Base-by-base conservation (phyloP, 2,888 invertebrate species). In the Eueremaeus valkanovi region DNA sequence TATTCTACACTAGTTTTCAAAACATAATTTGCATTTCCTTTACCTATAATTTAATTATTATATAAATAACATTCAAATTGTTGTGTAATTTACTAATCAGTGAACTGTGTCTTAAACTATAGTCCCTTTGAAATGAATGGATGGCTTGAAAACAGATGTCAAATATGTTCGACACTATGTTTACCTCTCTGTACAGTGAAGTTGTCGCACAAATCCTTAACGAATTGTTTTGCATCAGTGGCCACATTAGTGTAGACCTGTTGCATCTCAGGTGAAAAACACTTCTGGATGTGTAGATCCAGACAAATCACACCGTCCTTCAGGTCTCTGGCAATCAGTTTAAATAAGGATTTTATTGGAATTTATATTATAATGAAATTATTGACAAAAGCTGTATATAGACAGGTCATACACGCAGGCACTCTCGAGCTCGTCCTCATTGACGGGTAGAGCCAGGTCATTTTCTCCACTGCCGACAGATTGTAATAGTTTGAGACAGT, bases 161-260 rank as follows among this genome's bases (percentile, higher is more conserved):
- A n/a, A n/a, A n/a, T n/a, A n/a, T n/a, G n/a, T n/a, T n/a, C n/a
- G n/a, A n/a, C n/a, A n/a, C n/a, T n/a, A n/a, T n/a, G n/a, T n/a
- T 40, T 75, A 78, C 79, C 78, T 75, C 76, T 76, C 70, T 79
- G 78, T 27, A 78, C 77, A n/a, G 75, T 75, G 13, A 77, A 76
- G 11, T 73, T 24, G 21, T 78, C 77, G 40, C 79, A 79, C 3
- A 79, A 76, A 42, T 79, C 78, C 8, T 42, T 45, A 5, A 78
- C 75, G 42, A 79, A 78, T 29, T 78, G 78, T 61, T 78, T 77
- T 0, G 78, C 78, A 40, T 77, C 78, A 16, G 76, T 76, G 16
- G 78, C 78, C n/a, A 78, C 75, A 33, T 78, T 76, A 72, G 77
- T 78, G 74, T 78, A 79, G 2, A 79, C 79, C 72, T 77, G 76